These are phyloP conservation scores for Podabrus alpinus DNA, from an alignment of 2,888 invertebrate species.

Conservation along the genomic window DNA sequence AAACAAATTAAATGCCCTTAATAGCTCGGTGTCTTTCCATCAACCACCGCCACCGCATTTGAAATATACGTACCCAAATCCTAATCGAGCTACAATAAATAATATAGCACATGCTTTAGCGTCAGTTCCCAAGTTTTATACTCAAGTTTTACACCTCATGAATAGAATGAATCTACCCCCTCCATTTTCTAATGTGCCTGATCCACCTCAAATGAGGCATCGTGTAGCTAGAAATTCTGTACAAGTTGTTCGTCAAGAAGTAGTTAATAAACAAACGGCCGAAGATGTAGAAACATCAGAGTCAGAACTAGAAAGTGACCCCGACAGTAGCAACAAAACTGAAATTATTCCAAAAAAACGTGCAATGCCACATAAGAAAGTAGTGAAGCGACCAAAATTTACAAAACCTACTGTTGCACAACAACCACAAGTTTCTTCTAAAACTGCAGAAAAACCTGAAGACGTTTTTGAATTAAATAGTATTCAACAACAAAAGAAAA, in stretches of 20 bases:
- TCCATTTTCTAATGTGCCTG: constrained; percentile 68
- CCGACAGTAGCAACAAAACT: constrained; percentile 51
- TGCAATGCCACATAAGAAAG: constrained; percentile 53
- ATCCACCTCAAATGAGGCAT: constrained; percentile 56
- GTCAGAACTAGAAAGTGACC: constrained; percentile 70
- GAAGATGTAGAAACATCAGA: constrained; percentile 52
- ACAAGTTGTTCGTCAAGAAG: constrained; percentile 44
- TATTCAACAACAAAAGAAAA: constrained; percentile 56
- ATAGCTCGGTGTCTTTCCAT: constrained; percentile 65
- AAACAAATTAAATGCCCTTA: constrained; percentile 64
- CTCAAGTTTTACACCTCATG: constrained; percentile 87
- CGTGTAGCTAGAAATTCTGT: constrained; percentile 2
- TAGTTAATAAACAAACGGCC: constrained; percentile 50
- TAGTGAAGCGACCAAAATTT: constrained; percentile 62
- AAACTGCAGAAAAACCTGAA: constrained; percentile 53
- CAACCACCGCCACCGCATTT: constrained; percentile 78
- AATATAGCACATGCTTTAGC: constrained; percentile 79
- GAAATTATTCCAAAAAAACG: constrained; percentile 58
- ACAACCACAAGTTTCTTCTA: constrained; percentile 41
- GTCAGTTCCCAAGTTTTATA: constrained; percentile 81
- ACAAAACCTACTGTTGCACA: constrained; percentile 50
- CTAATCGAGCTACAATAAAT: constrained; percentile 71
- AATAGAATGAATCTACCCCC: constrained; percentile 90
- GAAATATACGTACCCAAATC: constrained; percentile 80
- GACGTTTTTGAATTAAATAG: constrained; percentile 62